Evolutionary conservation across 2,113 vertebrate genomes (phyloP).

Genomic region (Rhynchopsitta pachyrhyncha): DNA sequence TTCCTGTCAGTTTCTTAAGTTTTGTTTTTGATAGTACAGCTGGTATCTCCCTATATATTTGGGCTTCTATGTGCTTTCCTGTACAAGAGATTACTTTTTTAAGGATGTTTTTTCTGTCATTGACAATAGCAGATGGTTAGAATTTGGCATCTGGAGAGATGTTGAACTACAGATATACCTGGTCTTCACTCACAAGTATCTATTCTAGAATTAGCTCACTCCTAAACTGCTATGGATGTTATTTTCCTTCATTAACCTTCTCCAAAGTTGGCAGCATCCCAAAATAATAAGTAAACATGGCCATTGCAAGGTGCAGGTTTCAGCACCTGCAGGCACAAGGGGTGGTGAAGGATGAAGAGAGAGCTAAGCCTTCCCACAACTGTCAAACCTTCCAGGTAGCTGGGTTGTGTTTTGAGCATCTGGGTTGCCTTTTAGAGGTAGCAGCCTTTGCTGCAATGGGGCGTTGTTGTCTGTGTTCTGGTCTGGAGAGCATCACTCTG

Average conservation of each 20-base stretch:
- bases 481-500: background rate
- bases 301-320: background rate
- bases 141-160: background rate
- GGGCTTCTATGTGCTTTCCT: background rate
- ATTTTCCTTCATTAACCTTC: conserved; percentile 31
- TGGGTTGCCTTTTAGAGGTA: background rate
- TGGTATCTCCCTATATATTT: background rate
- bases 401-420: background rate
- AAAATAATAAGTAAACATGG: background rate
- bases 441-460: background rate
- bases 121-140: background rate
- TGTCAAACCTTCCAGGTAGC: background rate
- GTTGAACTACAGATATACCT: background rate
- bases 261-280: background rate
- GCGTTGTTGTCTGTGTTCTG: background rate
- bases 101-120: background rate
- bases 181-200: background rate
- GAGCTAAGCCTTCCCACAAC: background rate
- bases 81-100: background rate
- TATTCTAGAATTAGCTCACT: conserved; percentile 26
- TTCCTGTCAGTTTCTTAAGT: background rate
- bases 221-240: background rate
- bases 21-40: background rate
- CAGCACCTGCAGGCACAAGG: background rate
- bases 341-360: background rate